phyloP scores from a whole-genome alignment of 1,140 invertebrate genomes.

The Rhagoletis zephyria region DNA sequence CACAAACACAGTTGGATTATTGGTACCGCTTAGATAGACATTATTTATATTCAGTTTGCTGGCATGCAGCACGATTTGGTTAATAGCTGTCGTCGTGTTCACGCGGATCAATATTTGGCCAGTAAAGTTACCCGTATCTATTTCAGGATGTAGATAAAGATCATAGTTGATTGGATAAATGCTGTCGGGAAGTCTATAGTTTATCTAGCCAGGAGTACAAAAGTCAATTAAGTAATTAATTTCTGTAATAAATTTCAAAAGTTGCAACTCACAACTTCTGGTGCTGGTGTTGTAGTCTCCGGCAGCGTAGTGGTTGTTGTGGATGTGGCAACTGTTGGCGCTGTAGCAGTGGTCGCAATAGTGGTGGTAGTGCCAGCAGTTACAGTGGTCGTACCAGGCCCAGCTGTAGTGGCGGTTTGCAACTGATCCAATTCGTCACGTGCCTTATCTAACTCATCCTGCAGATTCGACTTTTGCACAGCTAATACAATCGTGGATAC shows the following conservation, averaged over 20 bases:
- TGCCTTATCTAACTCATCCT: conserved; percentile 63
- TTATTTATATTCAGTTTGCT: conserved; percentile 71
- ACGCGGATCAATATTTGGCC: conserved; percentile 82
- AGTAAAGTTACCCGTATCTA: conserved; percentile 80
- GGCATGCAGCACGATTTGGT: conserved; percentile 81
- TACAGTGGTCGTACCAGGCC: conserved; percentile 23
- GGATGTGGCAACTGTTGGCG: too few relatives aligned
- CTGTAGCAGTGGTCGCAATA: too few relatives aligned
- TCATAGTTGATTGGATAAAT: conserved; percentile 84
- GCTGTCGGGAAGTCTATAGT: conserved; percentile 78
- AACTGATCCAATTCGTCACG: conserved; percentile 63
- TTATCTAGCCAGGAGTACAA: conserved; percentile 59
- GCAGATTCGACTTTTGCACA: conserved; percentile 66
- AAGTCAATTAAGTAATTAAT: conserved; percentile 24
- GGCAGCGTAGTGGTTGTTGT: conserved; percentile 17
- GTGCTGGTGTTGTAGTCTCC: conserved; percentile 41
- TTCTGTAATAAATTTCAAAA: background rate
- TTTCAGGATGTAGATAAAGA: conserved; percentile 82
- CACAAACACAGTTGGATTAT: conserved; percentile 52
- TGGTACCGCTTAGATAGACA: conserved; percentile 45
- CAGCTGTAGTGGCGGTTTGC: conserved; percentile 56
- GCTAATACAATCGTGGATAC: conserved; percentile 73
- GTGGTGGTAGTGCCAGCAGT: background rate
- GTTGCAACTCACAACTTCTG: conserved; percentile 19
- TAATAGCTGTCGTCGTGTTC: conserved; percentile 75